Conservation (phyloP, 2,113 vertebrate genomes). For the Chelonoidis abingdonii region DNA sequence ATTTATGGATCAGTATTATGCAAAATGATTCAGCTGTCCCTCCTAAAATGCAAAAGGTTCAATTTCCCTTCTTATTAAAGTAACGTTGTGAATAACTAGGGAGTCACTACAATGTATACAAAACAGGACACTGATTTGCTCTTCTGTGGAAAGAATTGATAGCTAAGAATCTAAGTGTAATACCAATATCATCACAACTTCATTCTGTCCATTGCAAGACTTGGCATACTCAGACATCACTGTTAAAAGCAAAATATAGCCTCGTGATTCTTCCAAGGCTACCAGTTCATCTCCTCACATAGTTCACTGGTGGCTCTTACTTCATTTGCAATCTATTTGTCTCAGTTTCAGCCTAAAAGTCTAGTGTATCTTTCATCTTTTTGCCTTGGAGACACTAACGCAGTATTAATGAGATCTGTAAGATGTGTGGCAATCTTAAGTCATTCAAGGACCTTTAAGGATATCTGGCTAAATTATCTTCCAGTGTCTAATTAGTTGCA, state of each 20-base stretch:
- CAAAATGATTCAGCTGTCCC: background rate
- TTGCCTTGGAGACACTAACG: background rate
- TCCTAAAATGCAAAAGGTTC: constrained; percentile 1
- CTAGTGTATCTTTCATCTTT: background rate
- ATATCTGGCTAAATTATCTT: background rate
- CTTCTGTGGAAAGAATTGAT: background rate
- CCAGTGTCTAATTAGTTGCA: background rate
- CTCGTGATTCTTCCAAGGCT: background rate
- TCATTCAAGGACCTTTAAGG: background rate
- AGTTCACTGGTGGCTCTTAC: constrained; percentile 5
- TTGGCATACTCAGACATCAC: background rate
- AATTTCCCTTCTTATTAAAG: constrained; percentile 1
- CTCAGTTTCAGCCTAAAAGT: constrained; percentile 26
- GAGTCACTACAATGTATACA: background rate
- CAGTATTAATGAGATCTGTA: background rate
- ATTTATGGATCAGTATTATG: background rate
- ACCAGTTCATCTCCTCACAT: background rate
- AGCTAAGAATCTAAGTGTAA: background rate
- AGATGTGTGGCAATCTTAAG: background rate
- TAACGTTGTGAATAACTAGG: background rate
- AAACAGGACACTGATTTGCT: background rate
- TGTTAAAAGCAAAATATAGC: background rate
- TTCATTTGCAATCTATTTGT: constrained; percentile 8
- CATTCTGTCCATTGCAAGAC: background rate
- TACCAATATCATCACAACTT: background rate